These are phyloP conservation scores for Lemur catta DNA, from an alignment of 2,797 vertebrate species.

Conservation along the genomic window DNA sequence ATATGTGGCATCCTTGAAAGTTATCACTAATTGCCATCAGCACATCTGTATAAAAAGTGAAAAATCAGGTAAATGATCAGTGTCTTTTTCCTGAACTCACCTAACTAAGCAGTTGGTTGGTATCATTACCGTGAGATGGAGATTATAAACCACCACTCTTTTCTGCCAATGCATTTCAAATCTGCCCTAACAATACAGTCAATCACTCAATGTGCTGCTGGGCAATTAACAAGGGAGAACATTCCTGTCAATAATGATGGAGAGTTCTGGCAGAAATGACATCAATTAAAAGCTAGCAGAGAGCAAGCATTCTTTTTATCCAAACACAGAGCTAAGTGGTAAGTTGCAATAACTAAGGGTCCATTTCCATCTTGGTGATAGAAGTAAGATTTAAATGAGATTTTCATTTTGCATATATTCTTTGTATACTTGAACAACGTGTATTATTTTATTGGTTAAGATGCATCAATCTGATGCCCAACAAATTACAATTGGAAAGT, in stretches of 20 bases:
- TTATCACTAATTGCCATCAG: neutral
- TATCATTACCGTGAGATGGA: neutral
- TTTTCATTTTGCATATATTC: neutral
- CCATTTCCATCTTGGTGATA: neutral
- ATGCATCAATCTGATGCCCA: neutral
- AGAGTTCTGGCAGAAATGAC: slow-evolving; percentile 32
- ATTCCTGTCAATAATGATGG: slow-evolving; percentile 43
- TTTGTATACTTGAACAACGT: neutral
- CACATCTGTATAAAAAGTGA: neutral
- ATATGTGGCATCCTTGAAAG: neutral
- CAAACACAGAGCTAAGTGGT: neutral
- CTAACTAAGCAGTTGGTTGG: neutral
- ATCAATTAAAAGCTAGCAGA: slow-evolving; percentile 45
- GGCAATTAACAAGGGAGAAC: slow-evolving; percentile 52
- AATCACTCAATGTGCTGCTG: slow-evolving; percentile 38
- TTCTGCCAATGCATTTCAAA: slow-evolving; percentile 13
- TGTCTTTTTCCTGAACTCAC: neutral
- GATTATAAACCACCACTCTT: neutral
- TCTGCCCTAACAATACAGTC: neutral
- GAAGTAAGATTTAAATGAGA: neutral
- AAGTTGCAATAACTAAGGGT: neutral
- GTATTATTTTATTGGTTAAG: neutral
- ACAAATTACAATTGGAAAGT: neutral
- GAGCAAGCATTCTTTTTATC: slow-evolving; percentile 18
- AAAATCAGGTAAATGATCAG: neutral